Evolutionary conservation across 2,113 vertebrate genomes (phyloP), one percentile per base, ranked within the genome.

Genomic region (Polypterus bichir): DNA sequence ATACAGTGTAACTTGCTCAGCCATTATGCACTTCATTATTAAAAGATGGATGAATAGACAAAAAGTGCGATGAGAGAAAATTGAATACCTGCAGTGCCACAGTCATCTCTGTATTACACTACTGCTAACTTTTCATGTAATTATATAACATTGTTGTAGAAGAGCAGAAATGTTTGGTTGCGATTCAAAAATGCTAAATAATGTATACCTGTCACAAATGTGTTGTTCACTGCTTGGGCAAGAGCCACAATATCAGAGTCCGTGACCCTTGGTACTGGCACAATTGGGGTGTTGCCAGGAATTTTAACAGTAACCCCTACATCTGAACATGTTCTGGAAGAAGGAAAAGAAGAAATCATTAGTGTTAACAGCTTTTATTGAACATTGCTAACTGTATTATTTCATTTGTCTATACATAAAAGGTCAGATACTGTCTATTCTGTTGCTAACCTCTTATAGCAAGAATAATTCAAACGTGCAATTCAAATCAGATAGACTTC

Each of bases 181-280:
- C 48, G 8, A 46, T 9, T 5, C 27, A 8, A 47, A 27, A n/a
- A 60, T 1, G 6, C 48, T 27, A 49, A 6, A 48, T 11, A 4
- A 4, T 5, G 2, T 0, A 3, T 7, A 97, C 94, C 90, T 77
- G 73, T 83, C 67, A 93, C 66, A 63, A 59, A 63, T 0, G 4
- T 8, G 59, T 66, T 62, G 9, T 0, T 4, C 49, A 97, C 75
- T 67, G 83, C 67, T 68, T 68, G 62, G 2, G 68, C 68, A 51
- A 96, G 72, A 62, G 68, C 70, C 6, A 72, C 65, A 63, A 85
- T 72, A 68, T 93, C 88, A 3, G 68, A 52, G 61, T 87, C 83
- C 8, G 73, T 73, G 46, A 95, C 65, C 71, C 68, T 84, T 44
- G 82, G 76, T 11, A 74, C 75, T 27, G 65, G 62, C 51, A 68